Evolutionary conservation across 1,140 invertebrate genomes (phyloP), one percentile per base, ranked within the genome.

Genomic region (Mercenaria mercenaria): DNA sequence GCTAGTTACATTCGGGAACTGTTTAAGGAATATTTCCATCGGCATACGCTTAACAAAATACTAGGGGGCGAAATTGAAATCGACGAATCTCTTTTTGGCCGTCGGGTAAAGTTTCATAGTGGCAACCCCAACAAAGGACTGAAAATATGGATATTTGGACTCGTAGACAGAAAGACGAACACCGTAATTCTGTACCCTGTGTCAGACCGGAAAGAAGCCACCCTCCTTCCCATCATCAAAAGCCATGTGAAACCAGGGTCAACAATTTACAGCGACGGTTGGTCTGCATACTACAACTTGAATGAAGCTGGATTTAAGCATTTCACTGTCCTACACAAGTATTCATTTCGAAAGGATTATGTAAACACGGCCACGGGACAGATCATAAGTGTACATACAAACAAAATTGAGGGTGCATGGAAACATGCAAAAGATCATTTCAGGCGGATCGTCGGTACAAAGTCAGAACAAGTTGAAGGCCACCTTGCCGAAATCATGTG

Each of bases 61-160:
- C 8, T 79, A 23, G 13, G 13, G 10, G 20, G 47, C 20, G 47
- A 26, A 32, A 18, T 79, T 11, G 76, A 79, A 47, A 79, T 79
- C 18, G 76, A 79, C 8, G 76, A 50, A 52, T n/a, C 20, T 50
- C 29, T 79, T 6, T 79, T 79, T 79, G 76, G 41, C 18, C 76
- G 43, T 6, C 39, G 43, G 26, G 76, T 47, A 6, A 79, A 52
- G 32, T 50, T 50, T 32, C 39, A 79, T 52, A 47, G 18, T 15
- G 76, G 76, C 10, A 79, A 79, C 41, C 76, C 76, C 13, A 47
- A 79, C 47, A 79, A 79, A 52, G 76, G 47, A 50, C 18, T 79
- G 41, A 47, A 50, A 50, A 43, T 79, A 23, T 79, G 76, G 39
- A 32, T 79, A 52, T 79, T 79, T 50, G 76, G 76, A 23, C 13